These are phyloP conservation scores for Eulemur rubriventer DNA, from an alignment of 2,797 vertebrate species.

Conservation along the genomic window DNA sequence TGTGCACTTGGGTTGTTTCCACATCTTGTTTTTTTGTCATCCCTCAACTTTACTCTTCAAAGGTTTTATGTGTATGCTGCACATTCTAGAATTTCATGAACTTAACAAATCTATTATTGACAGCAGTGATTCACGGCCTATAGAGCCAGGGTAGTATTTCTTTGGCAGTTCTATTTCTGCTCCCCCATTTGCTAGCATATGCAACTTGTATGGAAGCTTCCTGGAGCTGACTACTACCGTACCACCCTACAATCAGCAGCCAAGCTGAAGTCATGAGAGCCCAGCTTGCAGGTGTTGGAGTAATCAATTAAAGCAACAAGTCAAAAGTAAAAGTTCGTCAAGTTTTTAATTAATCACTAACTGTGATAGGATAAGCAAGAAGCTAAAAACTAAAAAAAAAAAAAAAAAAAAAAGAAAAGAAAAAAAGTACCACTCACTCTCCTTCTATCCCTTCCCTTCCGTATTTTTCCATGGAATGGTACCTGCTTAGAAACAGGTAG, in stretches of 20 bases:
- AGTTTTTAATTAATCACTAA: neutral
- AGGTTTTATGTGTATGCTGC: neutral
- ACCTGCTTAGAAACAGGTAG: neutral
- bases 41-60: neutral
- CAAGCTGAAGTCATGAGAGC: neutral
- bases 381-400: neutral
- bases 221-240: neutral
- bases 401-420: neutral
- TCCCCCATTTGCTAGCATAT: neutral
- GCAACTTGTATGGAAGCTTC: neutral
- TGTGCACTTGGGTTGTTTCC: too few species aligned
- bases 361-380: neutral
- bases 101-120: neutral
- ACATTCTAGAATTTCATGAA: neutral
- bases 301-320: neutral
- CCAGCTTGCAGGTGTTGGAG: neutral
- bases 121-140: neutral
- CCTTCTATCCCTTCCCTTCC: neutral
- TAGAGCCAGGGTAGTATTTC: neutral
- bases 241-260: too few species aligned
- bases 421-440: rapidly evolving
- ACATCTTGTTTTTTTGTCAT: neutral
- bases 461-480: too few species aligned
- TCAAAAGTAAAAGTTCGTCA: neutral
- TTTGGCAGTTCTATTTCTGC: neutral